phyloP scores from a whole-genome alignment of 2,888 invertebrate species.

The Teinopalpus imperialis region DNA sequence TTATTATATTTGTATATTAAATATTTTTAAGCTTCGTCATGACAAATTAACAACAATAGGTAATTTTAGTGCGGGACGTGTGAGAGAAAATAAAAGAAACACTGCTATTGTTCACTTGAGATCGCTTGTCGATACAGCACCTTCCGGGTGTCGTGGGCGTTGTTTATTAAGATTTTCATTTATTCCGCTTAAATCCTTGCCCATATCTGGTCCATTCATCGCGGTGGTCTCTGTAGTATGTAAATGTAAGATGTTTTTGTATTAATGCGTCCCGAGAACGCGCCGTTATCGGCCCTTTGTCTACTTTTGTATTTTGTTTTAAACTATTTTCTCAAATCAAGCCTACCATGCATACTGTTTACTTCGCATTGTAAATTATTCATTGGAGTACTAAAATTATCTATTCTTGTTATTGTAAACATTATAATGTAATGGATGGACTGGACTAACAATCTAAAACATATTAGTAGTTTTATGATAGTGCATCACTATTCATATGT shows the following conservation, averaged over 20 bases:
- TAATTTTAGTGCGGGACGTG: slow-evolving; percentile 1
- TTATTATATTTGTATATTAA: too few species aligned
- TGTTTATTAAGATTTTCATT: slow-evolving; percentile 59
- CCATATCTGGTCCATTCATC: slow-evolving; percentile 62
- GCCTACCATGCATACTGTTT: slow-evolving; percentile 13
- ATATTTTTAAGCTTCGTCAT: neutral
- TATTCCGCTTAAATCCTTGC: slow-evolving; percentile 57
- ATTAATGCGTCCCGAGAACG: slow-evolving; percentile 48
- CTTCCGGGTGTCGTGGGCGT: slow-evolving; percentile 51
- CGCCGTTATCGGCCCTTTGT: slow-evolving; percentile 53
- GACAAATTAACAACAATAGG: slow-evolving; percentile 10
- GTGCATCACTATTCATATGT: too few species aligned
- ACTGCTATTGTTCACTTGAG: slow-evolving; percentile 16
- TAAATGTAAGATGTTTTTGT: slow-evolving; percentile 61
- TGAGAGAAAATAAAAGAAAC: slow-evolving; percentile 13
- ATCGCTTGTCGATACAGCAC: slow-evolving; percentile 25
- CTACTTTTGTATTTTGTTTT: slow-evolving; percentile 30
- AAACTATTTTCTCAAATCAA: slow-evolving; percentile 31
- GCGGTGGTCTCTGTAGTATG: slow-evolving; percentile 52
- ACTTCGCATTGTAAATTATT: slow-evolving; percentile 8
- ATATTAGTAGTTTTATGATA: too few species aligned
- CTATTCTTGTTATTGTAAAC: too few species aligned
- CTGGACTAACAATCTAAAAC: too few species aligned
- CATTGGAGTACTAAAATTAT: too few species aligned
- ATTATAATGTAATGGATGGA: too few species aligned